A percentile compares a stretch with the other conserved stretches of the same genome.
Evolutionary conservation across 2,797 vertebrate species (phyloP).

Genomic region (Syngnathus rostellatus): DNA sequence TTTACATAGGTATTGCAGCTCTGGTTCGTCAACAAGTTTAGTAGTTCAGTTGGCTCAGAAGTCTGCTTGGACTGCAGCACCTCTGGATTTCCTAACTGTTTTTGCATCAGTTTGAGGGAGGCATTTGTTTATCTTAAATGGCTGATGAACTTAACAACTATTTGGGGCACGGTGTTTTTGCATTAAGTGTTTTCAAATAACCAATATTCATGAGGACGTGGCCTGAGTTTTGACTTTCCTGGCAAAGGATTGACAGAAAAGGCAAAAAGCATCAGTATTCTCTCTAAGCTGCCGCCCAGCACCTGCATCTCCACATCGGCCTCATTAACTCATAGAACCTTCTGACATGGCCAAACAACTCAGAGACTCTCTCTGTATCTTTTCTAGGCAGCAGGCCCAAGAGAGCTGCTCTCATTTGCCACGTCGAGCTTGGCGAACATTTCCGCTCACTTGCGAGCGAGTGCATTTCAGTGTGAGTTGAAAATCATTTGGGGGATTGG

Average conservation of each 20-base stretch:
- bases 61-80: background rate
- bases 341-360: constrained; percentile 64
- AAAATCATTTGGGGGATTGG: background rate
- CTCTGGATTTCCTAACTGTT: background rate
- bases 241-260: constrained; percentile 1
- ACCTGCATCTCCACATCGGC: constrained; percentile 68
- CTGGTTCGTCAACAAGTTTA: background rate
- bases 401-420: constrained; percentile 6
- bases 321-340: constrained; percentile 66
- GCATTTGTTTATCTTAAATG: background rate
- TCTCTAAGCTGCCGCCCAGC: constrained; percentile 59
- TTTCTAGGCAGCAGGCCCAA: constrained; percentile 45
- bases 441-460: background rate
- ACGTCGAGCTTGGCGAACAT: background rate
- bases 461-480: background rate
- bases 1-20: background rate
- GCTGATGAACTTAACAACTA: background rate
- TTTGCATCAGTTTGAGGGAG: background rate
- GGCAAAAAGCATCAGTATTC: constrained; percentile 64
- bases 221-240: background rate
- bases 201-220: background rate
- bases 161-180: background rate
- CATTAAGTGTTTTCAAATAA: background rate
- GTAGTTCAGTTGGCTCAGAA: background rate
- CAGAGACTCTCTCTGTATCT: constrained; percentile 63